A percentile compares a stretch with the other conserved stretches of the same genome.
Conservation (phyloP, 1,140 invertebrate species). For the Ridgeia piscesae region DNA sequence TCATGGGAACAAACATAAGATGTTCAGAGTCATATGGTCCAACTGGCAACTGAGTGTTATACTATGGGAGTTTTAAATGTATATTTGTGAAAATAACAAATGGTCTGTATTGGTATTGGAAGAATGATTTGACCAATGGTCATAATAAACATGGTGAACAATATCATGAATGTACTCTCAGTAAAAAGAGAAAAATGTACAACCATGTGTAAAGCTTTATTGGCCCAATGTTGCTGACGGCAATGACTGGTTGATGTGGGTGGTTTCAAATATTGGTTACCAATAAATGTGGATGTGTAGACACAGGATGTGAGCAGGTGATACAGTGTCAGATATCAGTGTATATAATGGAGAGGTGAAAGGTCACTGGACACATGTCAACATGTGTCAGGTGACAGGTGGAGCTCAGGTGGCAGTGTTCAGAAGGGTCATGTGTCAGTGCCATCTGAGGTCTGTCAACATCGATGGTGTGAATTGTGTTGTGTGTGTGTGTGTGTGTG, state of each 20-base stretch:
- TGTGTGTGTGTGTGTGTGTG: no score
- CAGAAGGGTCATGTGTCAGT: background rate
- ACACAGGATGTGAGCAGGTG: no score
- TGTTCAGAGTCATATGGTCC: background rate
- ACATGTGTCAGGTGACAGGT: background rate
- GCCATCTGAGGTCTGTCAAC: background rate
- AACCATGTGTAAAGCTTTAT: background rate
- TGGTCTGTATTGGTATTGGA: background rate
- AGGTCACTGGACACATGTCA: background rate
- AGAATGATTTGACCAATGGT: background rate
- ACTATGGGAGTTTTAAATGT: no score
- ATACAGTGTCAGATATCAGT: no score
- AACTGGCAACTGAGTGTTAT: background rate
- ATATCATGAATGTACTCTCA: background rate
- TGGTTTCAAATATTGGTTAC: background rate
- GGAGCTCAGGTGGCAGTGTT: no score
- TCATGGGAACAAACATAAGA: background rate
- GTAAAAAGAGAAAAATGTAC: background rate
- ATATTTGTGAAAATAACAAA: background rate
- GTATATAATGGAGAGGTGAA: background rate
- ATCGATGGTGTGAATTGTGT: no score
- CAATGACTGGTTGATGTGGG: background rate
- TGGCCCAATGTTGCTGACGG: background rate
- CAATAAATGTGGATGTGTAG: background rate
- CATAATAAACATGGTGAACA: background rate